A percentile compares a stretch with the other conserved stretches of the same genome.
Evolutionary conservation across 2,113 vertebrate species (phyloP).

Genomic region (Plestiodon gilberti): DNA sequence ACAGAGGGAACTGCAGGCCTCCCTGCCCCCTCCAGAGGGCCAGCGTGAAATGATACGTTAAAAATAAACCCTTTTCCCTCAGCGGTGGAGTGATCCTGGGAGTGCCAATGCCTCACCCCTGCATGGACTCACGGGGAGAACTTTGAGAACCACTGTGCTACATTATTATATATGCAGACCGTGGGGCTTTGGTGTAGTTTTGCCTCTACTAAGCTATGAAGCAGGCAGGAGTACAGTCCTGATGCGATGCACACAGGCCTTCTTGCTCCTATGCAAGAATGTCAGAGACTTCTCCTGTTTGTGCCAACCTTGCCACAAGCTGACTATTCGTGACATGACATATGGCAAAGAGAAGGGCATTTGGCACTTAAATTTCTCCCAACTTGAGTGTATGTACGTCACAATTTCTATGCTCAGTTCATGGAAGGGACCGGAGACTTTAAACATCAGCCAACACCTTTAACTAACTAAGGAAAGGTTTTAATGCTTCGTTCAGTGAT

Average conservation of each 20-base stretch:
- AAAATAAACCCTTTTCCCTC: no score
- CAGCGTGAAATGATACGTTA: no score
- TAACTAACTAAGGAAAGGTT: not conserved
- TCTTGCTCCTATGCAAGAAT: not conserved
- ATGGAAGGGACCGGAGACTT: not conserved
- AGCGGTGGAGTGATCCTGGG: no score
- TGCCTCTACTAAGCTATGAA: not conserved
- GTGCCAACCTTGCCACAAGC: not conserved
- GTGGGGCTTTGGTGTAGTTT: not conserved
- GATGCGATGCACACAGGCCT: not conserved
- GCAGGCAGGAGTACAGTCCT: not conserved
- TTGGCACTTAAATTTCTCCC: not conserved
- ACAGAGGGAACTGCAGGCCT: no score
- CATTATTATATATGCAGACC: not conserved
- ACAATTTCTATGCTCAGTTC: conserved; percentile 13
- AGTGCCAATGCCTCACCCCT: no score
- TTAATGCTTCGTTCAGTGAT: not conserved
- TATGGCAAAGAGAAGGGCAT: not conserved
- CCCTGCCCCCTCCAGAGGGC: no score
- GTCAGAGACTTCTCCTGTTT: not conserved
- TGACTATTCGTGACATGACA: not conserved
- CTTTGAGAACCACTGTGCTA: no score
- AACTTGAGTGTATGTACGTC: not conserved
- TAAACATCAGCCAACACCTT: not conserved
- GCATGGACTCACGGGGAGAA: no score